These are phyloP conservation scores for Brachyalestes nurse DNA, from an alignment of 2,797 vertebrate species.

Conservation along the genomic window DNA sequence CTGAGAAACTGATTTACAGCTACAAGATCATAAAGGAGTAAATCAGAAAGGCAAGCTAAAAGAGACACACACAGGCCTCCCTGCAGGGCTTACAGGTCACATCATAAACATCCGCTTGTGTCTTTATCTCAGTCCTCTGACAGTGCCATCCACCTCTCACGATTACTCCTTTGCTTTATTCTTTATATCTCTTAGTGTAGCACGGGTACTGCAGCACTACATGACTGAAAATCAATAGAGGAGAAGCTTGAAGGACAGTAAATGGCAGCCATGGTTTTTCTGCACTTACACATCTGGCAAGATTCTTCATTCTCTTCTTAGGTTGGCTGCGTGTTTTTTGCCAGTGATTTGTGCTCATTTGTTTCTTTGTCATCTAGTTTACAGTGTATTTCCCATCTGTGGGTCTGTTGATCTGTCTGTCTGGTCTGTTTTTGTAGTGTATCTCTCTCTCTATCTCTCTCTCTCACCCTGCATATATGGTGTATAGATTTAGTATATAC, in stretches of 20 bases:
- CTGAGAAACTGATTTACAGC: background rate
- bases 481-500: too few relatives aligned
- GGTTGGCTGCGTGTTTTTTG: background rate
- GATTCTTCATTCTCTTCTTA: background rate
- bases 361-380: slow-evolving; percentile 18
- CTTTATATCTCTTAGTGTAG: background rate
- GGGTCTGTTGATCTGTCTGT: slow-evolving; percentile 7
- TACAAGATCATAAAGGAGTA: background rate
- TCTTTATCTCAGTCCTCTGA: slow-evolving; percentile 38
- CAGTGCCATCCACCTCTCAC: slow-evolving; percentile 24
- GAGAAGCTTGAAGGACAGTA: slow-evolving; percentile 12
- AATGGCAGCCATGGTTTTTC: background rate
- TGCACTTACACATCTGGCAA: slow-evolving; percentile 1
- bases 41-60: background rate
- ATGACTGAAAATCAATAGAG: slow-evolving; percentile 29
- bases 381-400: background rate
- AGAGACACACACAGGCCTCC: slow-evolving; percentile 15
- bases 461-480: too few relatives aligned
- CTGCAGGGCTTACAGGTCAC: slow-evolving; percentile 31
- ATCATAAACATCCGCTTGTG: slow-evolving; percentile 21
- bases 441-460: too few relatives aligned
- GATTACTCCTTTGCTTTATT: slow-evolving; percentile 2
- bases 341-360: background rate
- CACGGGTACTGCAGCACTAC: slow-evolving; percentile 2
- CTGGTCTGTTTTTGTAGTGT: background rate